Base-by-base conservation (phyloP, 2,888 invertebrate genomes). In the Allygus modestus region DNA sequence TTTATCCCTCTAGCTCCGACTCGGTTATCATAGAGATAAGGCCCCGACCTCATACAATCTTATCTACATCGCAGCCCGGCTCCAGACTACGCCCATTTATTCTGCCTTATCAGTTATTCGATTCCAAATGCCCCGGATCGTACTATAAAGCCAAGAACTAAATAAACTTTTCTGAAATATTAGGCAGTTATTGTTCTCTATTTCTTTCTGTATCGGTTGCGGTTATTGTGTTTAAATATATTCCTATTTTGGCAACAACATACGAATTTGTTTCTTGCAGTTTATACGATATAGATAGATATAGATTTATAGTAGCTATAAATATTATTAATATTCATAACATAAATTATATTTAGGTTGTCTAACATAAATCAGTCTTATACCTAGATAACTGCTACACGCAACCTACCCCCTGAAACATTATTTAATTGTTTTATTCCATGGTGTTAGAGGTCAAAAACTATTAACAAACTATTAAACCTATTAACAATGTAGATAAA, bases 101-200 rank as follows among this genome's bases (percentile, higher is more conserved):
- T 77, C 77, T 28, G 26, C 28, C 77, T 77, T 77, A 77, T 77
- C 77, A 77, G 77, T 43, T 43, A 77, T 77, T 77, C 77, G 77
- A 77, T 77, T 77, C 77, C 46, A 46, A 77, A 77, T 77, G 77
- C 46, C 43, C 77, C 43, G 28, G 46, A 43, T 46, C 46, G 77
- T 77, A 46, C 41, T 77, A 51, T 51, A 77, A 77, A 77, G 77
- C 77, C 77, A 77, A 77, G 77, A 46, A 51, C 77, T 28, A 77
- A 77, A 77, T 77, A 77, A 77, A 77, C 46, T 46, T 41, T 23
- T 28, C 77, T 77, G 77, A 77, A 77, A 77, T 77, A 77, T 77
- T 77, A 77, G 77, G 77, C 77, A 46, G 77, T 77, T 77, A 77
- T 77, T 77, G 77, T 51, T 31, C 46, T 15, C 77, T 71, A 28